A percentile compares a stretch with the other conserved stretches of the same genome.
Evolutionary conservation across 2,797 vertebrate species (phyloP).

Genomic region (Todus mexicanus): DNA sequence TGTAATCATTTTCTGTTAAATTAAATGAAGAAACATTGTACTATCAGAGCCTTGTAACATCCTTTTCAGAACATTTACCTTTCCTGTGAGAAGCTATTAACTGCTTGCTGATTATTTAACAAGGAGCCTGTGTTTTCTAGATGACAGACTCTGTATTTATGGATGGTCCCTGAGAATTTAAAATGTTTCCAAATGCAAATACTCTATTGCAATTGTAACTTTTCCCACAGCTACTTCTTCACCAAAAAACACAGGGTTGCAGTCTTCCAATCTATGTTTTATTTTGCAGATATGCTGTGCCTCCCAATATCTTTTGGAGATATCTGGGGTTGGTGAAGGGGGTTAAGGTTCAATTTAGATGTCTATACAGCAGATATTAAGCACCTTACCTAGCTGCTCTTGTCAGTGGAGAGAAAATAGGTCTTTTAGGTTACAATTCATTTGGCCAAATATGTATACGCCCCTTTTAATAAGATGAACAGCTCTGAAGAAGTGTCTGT

Average conservation of each 20-base stretch:
- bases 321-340: background rate
- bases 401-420: background rate
- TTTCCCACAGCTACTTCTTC: background rate
- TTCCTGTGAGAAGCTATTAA: background rate
- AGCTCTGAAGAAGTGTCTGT: background rate
- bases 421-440: background rate
- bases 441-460: background rate
- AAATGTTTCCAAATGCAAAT: background rate
- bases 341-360: background rate
- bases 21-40: constrained; percentile 35
- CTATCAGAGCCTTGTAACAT: background rate
- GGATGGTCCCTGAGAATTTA: background rate
- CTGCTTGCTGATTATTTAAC: background rate
- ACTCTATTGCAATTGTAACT: background rate
- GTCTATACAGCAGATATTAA: background rate
- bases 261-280: background rate
- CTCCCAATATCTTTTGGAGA: background rate
- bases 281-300: background rate
- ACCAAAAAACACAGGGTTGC: background rate
- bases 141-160: background rate
- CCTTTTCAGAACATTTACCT: background rate
- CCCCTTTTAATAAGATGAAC: background rate
- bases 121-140: background rate
- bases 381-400: background rate
- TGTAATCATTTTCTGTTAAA: constrained; percentile 33